A percentile compares a stretch with the other conserved stretches of the same genome.
phyloP scores from a whole-genome alignment of 2,888 invertebrate species.

The Drosophila tanythrix region DNA sequence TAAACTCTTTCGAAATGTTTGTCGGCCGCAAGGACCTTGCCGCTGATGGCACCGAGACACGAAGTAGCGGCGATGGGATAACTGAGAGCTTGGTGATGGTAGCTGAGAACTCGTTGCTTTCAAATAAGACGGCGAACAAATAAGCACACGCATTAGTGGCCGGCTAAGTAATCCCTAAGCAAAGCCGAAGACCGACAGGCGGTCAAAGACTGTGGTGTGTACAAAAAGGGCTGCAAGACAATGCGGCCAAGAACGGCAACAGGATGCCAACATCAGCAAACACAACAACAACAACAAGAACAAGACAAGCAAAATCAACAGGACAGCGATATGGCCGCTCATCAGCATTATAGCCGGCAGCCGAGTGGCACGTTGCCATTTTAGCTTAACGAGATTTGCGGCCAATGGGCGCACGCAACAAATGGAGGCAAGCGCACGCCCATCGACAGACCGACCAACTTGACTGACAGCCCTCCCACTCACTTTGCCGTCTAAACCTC shows the following conservation, averaged over 20 bases:
- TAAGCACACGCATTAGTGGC: conserved; percentile 77
- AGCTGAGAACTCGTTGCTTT: conserved; percentile 11
- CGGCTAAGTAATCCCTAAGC: conserved; percentile 77
- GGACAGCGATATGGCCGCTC: conserved; percentile 57
- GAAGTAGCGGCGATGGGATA: conserved; percentile 46
- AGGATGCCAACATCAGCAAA: conserved; percentile 43
- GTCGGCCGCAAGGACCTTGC: conserved; percentile 43
- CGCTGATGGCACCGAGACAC: conserved; percentile 61
- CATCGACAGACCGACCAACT: neutral
- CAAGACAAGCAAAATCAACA: conserved; percentile 9
- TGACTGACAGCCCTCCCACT: neutral
- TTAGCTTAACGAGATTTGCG: conserved; percentile 80
- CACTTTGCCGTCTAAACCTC: conserved; percentile 1
- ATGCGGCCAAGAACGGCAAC: conserved; percentile 40
- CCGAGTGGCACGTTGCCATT: conserved; percentile 73
- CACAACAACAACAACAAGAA: conserved; percentile 4
- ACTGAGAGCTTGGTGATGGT: conserved; percentile 1
- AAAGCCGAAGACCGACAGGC: conserved; percentile 37
- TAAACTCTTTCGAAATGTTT: conserved; percentile 55
- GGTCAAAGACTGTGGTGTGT: conserved; percentile 58
- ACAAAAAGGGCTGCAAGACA: conserved; percentile 65
- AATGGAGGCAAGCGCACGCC: conserved; percentile 40
- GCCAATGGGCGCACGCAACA: conserved; percentile 63
- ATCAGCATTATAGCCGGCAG: conserved; percentile 67
- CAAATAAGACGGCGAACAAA: conserved; percentile 65